Percentiles rank a stretch among this genome's conserved stretches.
These are phyloP conservation scores for Calyptomena viridis DNA, from an alignment of 2,113 vertebrate species.

Conservation along the genomic window DNA sequence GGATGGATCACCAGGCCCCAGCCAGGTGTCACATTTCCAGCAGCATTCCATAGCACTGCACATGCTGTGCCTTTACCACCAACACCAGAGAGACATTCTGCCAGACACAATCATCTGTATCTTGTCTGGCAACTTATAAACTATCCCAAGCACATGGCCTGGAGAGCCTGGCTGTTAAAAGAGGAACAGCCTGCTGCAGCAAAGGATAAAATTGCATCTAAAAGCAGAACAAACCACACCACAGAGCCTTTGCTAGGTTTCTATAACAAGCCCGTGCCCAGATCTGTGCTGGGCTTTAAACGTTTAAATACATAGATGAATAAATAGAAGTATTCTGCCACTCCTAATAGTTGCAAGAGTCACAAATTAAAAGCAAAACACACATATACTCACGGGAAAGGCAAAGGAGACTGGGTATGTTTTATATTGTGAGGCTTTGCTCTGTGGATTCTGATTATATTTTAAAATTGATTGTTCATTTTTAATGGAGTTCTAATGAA, in stretches of 20 bases:
- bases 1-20: background rate
- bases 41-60: background rate
- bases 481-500: conserved; percentile 59
- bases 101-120: conserved; percentile 1
- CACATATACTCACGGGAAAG: background rate
- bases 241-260: background rate
- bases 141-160: background rate
- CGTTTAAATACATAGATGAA: background rate
- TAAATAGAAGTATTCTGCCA: background rate
- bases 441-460: background rate
- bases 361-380: background rate
- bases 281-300: background rate
- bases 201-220: conserved; percentile 7
- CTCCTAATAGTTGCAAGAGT: background rate
- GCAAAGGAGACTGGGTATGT: background rate
- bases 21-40: background rate
- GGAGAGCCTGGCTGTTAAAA: conserved; percentile 1
- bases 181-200: conserved; percentile 34
- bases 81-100: background rate
- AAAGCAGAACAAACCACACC: conserved; percentile 11
- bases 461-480: background rate
- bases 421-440: background rate
- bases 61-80: background rate
- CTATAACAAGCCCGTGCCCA: background rate
- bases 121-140: background rate